Conservation (phyloP, 2,888 invertebrate species). For the Clistopyga incitator region DNA sequence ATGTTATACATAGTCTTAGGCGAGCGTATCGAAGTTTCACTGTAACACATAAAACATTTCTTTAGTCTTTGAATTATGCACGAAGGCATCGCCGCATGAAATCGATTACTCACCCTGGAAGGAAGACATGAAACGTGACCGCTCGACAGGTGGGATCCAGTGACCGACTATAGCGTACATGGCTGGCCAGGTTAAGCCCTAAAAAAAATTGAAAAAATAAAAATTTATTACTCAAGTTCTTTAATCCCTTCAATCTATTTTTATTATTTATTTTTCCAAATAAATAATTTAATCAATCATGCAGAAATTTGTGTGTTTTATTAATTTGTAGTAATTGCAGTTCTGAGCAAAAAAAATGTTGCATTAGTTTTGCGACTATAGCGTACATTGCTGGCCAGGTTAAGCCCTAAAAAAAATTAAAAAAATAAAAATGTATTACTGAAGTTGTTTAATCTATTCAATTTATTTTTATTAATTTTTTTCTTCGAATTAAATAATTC, state of each 20-base stretch:
- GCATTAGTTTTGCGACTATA: constrained; percentile 85
- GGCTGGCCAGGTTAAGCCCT: constrained; percentile 91
- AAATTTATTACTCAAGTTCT: constrained; percentile 5
- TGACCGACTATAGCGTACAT: constrained; percentile 91
- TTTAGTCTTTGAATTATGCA: constrained; percentile 70
- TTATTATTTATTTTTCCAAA: not conserved
- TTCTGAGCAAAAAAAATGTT: not conserved
- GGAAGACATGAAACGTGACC: constrained; percentile 91
- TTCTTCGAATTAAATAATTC: not conserved
- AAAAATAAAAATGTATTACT: constrained; percentile 6
- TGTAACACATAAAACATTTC: constrained; percentile 81
- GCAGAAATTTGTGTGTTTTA: not conserved
- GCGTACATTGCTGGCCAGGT: constrained; percentile 93
- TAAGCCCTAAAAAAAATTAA: constrained; percentile 86
- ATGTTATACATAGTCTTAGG: constrained; percentile 71
- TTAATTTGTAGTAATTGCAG: not conserved
- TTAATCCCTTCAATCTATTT: not conserved
- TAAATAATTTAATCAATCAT: not conserved
- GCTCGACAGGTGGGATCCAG: constrained; percentile 90
- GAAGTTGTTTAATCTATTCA: not conserved
- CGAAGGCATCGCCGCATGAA: constrained; percentile 21
- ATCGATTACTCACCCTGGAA: constrained; percentile 86
- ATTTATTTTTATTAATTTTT: not conserved
- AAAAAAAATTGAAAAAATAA: constrained; percentile 67
- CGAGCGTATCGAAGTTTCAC: constrained; percentile 82